Evolutionary conservation across 2,797 vertebrate species (phyloP).

Genomic region (Hybognathus amarus): DNA sequence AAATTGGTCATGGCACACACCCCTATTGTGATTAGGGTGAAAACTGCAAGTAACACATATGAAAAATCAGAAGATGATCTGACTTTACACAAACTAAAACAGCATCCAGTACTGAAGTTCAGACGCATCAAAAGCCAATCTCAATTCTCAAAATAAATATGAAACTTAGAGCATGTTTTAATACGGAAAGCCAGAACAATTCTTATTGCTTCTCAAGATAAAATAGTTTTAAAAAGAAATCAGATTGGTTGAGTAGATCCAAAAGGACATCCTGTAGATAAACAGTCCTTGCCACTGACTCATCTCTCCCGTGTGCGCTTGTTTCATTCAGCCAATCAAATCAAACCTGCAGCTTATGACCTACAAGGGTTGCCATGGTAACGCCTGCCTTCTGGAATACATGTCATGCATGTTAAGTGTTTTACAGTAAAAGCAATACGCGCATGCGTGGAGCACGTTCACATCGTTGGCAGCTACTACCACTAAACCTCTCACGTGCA

Average conservation of each 20-base stretch:
- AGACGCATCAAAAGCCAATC: neutral
- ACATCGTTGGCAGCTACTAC: constrained; percentile 8
- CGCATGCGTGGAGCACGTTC: constrained; percentile 32
- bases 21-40: neutral
- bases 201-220: neutral
- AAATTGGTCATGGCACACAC: neutral
- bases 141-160: neutral
- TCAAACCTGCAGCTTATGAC: constrained; percentile 90
- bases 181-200: constrained; percentile 7
- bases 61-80: neutral
- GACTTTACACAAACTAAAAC: neutral
- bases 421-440: constrained; percentile 40
- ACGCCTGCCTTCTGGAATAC: constrained; percentile 89
- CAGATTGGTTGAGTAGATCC: constrained; percentile 27
- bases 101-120: neutral
- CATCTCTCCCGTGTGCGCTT: constrained; percentile 79
- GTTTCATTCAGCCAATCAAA: constrained; percentile 92
- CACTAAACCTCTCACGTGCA: constrained; percentile 2
- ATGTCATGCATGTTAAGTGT: constrained; percentile 99
- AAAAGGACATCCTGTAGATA: constrained; percentile 51
- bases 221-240: constrained; percentile 22
- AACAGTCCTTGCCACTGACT: constrained; percentile 74
- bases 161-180: neutral
- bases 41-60: neutral
- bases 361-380: constrained; percentile 83